Base-by-base conservation (phyloP, 2,113 vertebrate genomes). In the Indicator indicator region DNA sequence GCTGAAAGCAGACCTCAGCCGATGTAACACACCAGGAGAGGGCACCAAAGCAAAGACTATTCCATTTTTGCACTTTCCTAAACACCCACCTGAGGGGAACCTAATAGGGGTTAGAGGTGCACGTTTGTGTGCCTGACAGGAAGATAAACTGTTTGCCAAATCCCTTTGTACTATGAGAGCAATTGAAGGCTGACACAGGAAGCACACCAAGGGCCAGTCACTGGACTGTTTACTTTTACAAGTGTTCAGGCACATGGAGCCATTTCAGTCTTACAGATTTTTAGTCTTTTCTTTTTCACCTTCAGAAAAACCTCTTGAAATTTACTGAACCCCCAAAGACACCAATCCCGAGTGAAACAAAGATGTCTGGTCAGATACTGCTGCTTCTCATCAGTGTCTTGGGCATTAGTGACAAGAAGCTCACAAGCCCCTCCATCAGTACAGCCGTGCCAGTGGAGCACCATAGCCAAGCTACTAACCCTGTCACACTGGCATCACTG, bases 11-110 rank as follows among this genome's bases (percentile, higher is more conserved):
- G 33, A 68, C 65, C 26, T 54, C 7, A 0, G 63, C 6, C 64
- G 69, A 20, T 5, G 32, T 7, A 15, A 0, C 20, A 54, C 13
- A 63, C 96, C 96, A 94, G 86, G 28, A 92, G 96, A 91, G 95
- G 96, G 97, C 96, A 95, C 83, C 60, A 88, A 83, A 74, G 80
- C 72, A 74, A 89, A 88, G 73, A 74, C 26, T 21, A 56, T 32
- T 10, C 13, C 9, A 2, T 30, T 77, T 16, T 79, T 54, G 28
- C 5, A 18, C 33, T 68, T 78, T 4, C 44, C 32, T 50, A 5
- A 52, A 46, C 21, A 32, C 15, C 58, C 9, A 9, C 23, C 21
- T 16, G 3, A 54, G 40, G 15, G 23, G 27, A 58, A 14, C 3
- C 9, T 11, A 36, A 4, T 1, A 8, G 44, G 19, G n/a, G 33